Evolutionary conservation across 1,140 invertebrate species (phyloP), one percentile per base, ranked within the genome.

Genomic region (Andrena cerasifolii): DNA sequence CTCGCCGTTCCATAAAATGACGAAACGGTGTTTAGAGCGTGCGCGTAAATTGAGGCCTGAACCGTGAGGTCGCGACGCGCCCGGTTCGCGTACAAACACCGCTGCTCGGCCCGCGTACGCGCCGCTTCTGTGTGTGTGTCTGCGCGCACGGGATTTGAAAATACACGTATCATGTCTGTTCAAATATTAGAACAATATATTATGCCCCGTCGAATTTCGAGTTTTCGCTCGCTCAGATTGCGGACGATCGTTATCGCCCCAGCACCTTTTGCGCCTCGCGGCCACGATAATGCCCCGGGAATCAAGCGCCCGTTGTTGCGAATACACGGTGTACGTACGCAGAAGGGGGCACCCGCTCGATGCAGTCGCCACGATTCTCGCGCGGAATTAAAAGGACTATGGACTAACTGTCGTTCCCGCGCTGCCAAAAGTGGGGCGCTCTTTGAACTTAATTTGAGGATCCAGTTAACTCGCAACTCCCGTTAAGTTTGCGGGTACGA

Each of bases 151-250:
- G 33, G 33, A 26, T 26, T 40, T 14, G 16, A 14, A 40, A 36
- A 59, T 33, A 59, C n/a, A 70, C n/a, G n/a, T 68, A 36, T 81
- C 53, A 6, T 31, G 45, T 70, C 80, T 68, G 33, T 73, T 67
- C 76, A 86, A 88, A 87, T 71, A 66, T 80, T 61, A 51, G 51
- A 70, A 75, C 84, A 87, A 88, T 88, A 87, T 85, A 78, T 78
- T 63, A 45, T 31, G 24, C 5, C n/a, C 53, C 43, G 65, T 78
- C 74, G 40, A 65, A 67, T 83, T 74, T 70, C 26, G 43, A 68
- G 47, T 68, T 63, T 76, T 72, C 66, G 62, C 47, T 61, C 56
- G 56, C 45, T 33, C 40, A 65, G 68, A 74, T 79, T 80, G 68
- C 66, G 62, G 47, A 47, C 71, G 70, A 83, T 79, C 45, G 58